These are phyloP conservation scores for Notolabrus celidotus DNA, from an alignment of 2,797 vertebrate species.

Conservation along the genomic window DNA sequence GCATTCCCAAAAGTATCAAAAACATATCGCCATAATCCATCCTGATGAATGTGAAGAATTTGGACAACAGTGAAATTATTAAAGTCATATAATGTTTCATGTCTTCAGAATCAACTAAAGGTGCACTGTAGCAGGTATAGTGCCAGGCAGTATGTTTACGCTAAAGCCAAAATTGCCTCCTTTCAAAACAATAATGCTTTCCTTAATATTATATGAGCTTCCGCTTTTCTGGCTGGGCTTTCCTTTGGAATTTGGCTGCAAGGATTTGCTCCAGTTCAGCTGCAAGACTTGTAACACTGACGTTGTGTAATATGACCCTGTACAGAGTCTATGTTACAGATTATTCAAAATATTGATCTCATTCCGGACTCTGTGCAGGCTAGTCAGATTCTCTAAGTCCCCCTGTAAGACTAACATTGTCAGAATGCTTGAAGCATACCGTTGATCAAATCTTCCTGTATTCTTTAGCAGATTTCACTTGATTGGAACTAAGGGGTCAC, in stretches of 20 bases:
- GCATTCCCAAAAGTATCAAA: conserved; percentile 8
- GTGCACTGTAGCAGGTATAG: background rate
- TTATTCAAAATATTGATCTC: no score
- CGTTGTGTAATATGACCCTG: no score
- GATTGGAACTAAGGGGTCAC: background rate
- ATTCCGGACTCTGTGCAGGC: no score
- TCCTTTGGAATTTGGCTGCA: background rate
- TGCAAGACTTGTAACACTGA: background rate
- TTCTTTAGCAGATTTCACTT: background rate
- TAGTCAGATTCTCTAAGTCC: no score
- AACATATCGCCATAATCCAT: background rate
- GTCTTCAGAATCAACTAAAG: background rate
- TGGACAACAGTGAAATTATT: background rate
- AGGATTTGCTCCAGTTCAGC: background rate
- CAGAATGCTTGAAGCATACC: background rate
- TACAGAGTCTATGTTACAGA: no score
- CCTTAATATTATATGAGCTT: background rate
- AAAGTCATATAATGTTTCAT: background rate
- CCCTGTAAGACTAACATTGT: no score
- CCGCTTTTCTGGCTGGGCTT: background rate
- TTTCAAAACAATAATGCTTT: background rate
- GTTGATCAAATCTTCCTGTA: background rate
- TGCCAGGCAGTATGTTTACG: background rate
- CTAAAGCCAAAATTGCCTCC: background rate
- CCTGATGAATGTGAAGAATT: background rate